Evolutionary conservation across 2,797 vertebrate species (phyloP).

Genomic region (Etheostoma nigrum): DNA sequence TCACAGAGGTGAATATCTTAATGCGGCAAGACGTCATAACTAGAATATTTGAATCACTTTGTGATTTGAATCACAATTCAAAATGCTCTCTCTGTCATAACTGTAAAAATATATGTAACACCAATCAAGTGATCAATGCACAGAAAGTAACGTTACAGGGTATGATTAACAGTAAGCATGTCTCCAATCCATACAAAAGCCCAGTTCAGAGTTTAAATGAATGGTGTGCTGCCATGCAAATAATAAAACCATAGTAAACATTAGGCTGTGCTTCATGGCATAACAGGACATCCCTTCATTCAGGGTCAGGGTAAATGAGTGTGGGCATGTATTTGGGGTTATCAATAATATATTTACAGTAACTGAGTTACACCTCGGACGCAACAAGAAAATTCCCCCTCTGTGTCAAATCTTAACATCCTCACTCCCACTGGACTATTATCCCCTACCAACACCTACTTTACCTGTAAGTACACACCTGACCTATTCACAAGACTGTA

Average conservation of each 20-base stretch:
- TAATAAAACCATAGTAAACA: not conserved
- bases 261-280: constrained; percentile 1
- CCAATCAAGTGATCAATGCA: not conserved
- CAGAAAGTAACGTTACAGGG: not conserved
- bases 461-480: not conserved
- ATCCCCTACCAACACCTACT: not conserved
- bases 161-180: not conserved
- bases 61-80: not conserved
- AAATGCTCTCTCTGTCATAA: not conserved
- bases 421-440: too few relatives aligned
- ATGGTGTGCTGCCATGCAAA: constrained; percentile 17
- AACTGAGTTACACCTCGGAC: not conserved
- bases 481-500: not conserved
- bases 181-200: not conserved
- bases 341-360: not conserved
- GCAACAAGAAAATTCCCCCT: too few relatives aligned
- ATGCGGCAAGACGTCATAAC: not conserved
- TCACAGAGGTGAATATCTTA: not conserved
- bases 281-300: not conserved
- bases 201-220: not conserved
- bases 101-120: not conserved
- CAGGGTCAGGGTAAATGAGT: not conserved
- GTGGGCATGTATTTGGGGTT: not conserved
- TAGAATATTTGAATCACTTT: not conserved
- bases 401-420: too few relatives aligned